Percentiles rank a stretch among this genome's conserved stretches.
phyloP scores from a whole-genome alignment of 2,797 vertebrate genomes.

The Falco berigora region DNA sequence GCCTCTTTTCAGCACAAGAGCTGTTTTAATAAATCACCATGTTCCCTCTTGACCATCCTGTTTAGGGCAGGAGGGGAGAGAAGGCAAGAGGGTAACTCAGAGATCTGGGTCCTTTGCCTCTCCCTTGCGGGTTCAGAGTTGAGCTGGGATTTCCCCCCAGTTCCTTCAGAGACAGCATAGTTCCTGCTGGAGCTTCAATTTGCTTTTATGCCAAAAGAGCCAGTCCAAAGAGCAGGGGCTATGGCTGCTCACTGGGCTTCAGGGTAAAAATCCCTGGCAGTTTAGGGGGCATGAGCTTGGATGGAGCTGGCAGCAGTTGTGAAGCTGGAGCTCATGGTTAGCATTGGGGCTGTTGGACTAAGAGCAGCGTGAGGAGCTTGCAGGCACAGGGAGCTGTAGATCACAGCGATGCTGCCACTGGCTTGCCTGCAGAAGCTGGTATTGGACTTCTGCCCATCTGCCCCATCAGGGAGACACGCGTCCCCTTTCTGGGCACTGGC shows the following conservation, averaged over 20 bases:
- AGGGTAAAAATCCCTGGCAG: neutral
- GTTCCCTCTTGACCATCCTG: neutral
- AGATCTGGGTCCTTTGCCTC: neutral
- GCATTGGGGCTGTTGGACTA: neutral
- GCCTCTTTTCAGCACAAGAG: constrained; percentile 37
- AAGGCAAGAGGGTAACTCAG: neutral
- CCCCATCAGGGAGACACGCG: neutral
- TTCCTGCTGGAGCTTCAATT: neutral
- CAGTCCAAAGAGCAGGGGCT: neutral
- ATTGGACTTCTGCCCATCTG: neutral
- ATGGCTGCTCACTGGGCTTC: neutral
- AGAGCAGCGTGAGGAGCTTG: neutral
- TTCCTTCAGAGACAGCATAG: neutral
- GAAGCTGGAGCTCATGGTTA: neutral
- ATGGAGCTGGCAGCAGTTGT: neutral
- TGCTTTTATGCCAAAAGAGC: neutral
- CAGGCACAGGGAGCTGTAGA: neutral
- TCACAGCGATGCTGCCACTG: neutral
- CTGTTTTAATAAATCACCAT: constrained; percentile 34
- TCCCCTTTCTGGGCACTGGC: neutral
- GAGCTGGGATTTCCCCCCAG: neutral
- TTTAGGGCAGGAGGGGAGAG: neutral
- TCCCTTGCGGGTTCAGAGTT: neutral
- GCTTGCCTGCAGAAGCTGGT: neutral
- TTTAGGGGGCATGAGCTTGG: neutral